Conservation (phyloP, 2,797 vertebrate genomes). For the Mormyrops attenuatus region DNA sequence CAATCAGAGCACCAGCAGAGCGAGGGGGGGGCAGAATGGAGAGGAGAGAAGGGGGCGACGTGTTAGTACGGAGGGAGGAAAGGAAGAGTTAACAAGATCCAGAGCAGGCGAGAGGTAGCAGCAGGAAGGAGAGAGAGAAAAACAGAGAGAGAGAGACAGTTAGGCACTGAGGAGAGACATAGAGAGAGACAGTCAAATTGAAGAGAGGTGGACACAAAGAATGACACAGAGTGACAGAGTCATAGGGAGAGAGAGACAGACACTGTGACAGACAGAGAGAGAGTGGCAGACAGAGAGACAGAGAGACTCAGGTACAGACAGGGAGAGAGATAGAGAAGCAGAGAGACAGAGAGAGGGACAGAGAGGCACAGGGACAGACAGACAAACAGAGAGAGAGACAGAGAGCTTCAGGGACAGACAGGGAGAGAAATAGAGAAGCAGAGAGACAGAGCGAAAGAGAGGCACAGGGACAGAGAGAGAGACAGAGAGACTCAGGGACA, state of each 20-base stretch:
- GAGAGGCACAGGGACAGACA: no score
- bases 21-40: not conserved
- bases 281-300: no score
- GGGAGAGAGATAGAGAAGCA: not conserved
- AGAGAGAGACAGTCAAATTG: not conserved
- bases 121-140: not conserved
- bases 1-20: conserved; percentile 24
- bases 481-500: no score
- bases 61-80: not conserved
- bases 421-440: no score
- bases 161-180: not conserved
- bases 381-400: not conserved
- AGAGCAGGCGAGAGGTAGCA: not conserved
- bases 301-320: no score
- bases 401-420: no score
- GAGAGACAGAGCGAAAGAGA: no score
- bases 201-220: not conserved
- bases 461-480: no score
- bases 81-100: not conserved
- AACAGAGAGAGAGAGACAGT: not conserved
- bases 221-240: not conserved
- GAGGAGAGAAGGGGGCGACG: not conserved
- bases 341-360: no score
- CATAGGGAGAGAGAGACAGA: no score
- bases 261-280: not conserved